Evolutionary conservation across 1,140 invertebrate species (phyloP).

Genomic region (Magallana angulata): DNA sequence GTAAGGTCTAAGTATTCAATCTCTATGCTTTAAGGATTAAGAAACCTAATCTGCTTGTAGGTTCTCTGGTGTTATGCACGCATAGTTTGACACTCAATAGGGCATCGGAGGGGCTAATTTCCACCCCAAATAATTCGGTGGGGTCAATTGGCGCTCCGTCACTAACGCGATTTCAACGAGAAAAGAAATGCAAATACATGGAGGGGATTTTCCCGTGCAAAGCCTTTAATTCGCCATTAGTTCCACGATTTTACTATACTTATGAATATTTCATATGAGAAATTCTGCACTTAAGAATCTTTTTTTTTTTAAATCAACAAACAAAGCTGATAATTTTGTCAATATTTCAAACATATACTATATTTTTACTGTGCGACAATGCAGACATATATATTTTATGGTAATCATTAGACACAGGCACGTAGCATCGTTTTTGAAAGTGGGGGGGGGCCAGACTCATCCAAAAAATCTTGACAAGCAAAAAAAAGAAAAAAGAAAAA

Average conservation of each 20-base stretch:
- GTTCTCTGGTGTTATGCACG: background rate
- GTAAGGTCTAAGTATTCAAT: background rate
- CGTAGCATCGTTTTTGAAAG: too few species aligned
- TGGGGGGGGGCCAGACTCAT: too few species aligned
- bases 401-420: background rate
- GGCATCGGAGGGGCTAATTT: constrained; percentile 5
- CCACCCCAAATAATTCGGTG: background rate
- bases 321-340: background rate
- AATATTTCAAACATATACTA: background rate
- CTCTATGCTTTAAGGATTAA: background rate
- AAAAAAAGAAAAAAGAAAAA: too few species aligned
- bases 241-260: background rate
- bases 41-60: background rate
- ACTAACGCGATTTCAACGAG: constrained; percentile 3
- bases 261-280: constrained; percentile 33
- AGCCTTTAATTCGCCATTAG: constrained; percentile 10
- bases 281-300: background rate
- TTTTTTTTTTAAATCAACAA: too few species aligned
- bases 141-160: background rate
- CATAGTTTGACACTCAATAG: constrained; percentile 19
- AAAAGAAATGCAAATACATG: constrained; percentile 24
- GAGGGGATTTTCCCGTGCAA: constrained; percentile 18
- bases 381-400: background rate
- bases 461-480: too few species aligned
- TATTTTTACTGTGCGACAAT: background rate